These are phyloP conservation scores for Silurus meridionalis DNA, from an alignment of 2,113 vertebrate genomes.

Conservation along the genomic window DNA sequence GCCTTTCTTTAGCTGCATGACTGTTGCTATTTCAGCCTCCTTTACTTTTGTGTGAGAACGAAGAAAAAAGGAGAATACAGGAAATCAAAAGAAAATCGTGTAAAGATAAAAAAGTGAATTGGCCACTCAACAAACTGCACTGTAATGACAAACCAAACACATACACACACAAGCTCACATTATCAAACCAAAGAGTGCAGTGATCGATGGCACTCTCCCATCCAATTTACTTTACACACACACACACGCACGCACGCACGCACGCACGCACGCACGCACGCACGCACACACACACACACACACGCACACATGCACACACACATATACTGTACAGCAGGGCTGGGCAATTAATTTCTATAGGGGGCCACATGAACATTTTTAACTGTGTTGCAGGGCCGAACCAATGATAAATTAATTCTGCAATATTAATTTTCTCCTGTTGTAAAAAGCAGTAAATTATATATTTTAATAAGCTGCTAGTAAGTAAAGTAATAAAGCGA, in stretches of 20 bases:
- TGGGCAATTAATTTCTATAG: no score
- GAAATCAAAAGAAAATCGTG: slow-evolving; percentile 4
- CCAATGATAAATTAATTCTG: no score
- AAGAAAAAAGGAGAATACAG: slow-evolving; percentile 3
- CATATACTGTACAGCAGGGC: no score
- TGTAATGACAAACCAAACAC: slow-evolving; percentile 48
- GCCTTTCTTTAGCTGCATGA: slow-evolving; percentile 22
- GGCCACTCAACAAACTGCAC: slow-evolving; percentile 45
- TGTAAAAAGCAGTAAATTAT: no score
- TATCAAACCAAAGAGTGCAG: slow-evolving; percentile 36
- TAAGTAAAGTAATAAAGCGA: no score
- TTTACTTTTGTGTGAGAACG: not conserved
- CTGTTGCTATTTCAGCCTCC: not conserved
- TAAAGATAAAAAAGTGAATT: slow-evolving; percentile 35
- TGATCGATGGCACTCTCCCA: slow-evolving; percentile 46
- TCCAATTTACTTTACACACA: slow-evolving; percentile 2
- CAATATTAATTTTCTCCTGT: no score
- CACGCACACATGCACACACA: no score
- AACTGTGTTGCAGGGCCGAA: no score
- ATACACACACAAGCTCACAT: slow-evolving; percentile 37
- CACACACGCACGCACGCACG: slow-evolving; percentile 24
- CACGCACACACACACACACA: no score
- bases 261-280: not conserved
- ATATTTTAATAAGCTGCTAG: no score
- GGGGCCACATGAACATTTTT: no score